Base-by-base conservation (phyloP, 2,888 invertebrate species). In the Rhopalosiphum nymphaeae region DNA sequence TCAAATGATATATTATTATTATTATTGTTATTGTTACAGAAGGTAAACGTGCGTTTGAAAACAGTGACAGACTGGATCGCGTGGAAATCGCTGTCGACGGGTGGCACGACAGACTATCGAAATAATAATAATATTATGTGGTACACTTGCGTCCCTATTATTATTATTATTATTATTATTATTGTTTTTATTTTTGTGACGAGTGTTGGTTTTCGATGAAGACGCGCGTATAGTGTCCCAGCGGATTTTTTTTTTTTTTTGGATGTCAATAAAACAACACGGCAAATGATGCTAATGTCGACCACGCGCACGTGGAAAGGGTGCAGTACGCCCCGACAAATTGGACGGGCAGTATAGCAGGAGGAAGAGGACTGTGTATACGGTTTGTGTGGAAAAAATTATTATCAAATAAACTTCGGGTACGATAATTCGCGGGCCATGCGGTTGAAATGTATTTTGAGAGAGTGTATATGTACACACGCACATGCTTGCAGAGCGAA, bases 381-480 rank as follows among this genome's bases (percentile, higher is more conserved):
- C 49, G 44, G 57, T 89, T 61, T 89, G 89, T 9, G 89, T 10
- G 86, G 46, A 86, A 57, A 85, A 91, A 86, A 91, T 86, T 57
- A 91, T 91, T 91, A 91, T 91, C 91, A 25, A 91, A 91, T 91
- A 86, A 91, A 91, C 91, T 89, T 56, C 57, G 85, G 84, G 85
- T 13, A 57, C 44, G 57, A 89, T 89, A 56, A 89, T n/a, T 46
- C 10, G 61, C 21, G 67, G 25, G 89, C 25, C 25, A 46, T 85
- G 44, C 53, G 91, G 91, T 42, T 36, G 91, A 67, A 78, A 36
- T n/a, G 91, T 90, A 46, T 67, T 44, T 86, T 67, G 25, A 46
- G 61, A 67, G 67, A 90, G 90, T 49, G 78, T 78, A 16, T 13
- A 16, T 36, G 36, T 21, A 25, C 49, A 49, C 49, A 36, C 49